A percentile compares a stretch with the other conserved stretches of the same genome.
These are phyloP conservation scores for Nezara viridula DNA, from an alignment of 2,888 invertebrate genomes.

Conservation along the genomic window DNA sequence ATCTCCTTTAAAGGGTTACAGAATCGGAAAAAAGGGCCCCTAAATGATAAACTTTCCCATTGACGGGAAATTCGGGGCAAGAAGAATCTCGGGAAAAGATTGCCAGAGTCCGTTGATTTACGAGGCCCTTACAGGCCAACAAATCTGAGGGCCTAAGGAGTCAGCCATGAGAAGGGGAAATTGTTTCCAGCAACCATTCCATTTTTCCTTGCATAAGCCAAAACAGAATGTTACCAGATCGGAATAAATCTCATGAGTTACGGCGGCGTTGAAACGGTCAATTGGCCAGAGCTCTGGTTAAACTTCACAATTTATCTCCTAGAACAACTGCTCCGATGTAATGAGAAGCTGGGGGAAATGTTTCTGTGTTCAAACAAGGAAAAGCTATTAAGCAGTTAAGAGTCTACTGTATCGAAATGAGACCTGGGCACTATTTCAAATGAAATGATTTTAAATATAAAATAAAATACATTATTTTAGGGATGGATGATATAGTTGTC, in stretches of 20 bases:
- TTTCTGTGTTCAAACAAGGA: neutral
- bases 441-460: too few species aligned
- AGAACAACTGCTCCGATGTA: neutral
- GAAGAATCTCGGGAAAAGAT: neutral
- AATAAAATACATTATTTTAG: too few species aligned
- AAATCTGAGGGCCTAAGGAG: slow-evolving; percentile 25
- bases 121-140: slow-evolving; percentile 12
- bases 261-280: neutral
- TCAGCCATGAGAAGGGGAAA: slow-evolving; percentile 4
- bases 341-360: neutral
- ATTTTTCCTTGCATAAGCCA: slow-evolving; percentile 31
- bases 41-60: slow-evolving; percentile 43
- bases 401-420: neutral
- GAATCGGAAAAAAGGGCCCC: neutral
- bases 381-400: neutral
- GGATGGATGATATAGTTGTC: too few species aligned
- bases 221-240: slow-evolving; percentile 3
- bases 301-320: neutral
- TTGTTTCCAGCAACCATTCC: slow-evolving; percentile 29
- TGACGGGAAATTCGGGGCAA: neutral
- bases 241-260: slow-evolving; percentile 10
- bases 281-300: neutral
- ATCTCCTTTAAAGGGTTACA: neutral
- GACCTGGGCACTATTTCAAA: neutral
- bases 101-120: slow-evolving; percentile 20